Conservation (phyloP, 2,797 vertebrate genomes). For the Schizothorax lantsangensis region DNA sequence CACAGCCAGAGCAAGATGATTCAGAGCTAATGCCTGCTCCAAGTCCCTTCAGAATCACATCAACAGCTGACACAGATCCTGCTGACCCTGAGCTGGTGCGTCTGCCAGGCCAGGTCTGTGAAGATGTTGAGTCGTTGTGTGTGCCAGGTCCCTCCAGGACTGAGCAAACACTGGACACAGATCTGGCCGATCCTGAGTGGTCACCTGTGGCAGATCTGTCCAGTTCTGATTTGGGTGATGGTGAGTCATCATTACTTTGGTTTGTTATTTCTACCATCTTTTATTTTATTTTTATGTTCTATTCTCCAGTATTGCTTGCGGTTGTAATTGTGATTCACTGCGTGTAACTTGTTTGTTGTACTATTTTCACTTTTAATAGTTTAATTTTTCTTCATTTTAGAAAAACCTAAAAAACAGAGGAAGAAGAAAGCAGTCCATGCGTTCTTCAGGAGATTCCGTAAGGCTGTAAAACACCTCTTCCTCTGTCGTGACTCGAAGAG, state of each 20-base stretch:
- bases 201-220: not conserved
- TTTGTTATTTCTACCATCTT: not conserved
- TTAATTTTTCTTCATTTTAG: not conserved
- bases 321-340: not conserved
- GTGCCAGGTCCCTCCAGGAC: not conserved
- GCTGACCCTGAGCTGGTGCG: not conserved
- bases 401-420: not conserved
- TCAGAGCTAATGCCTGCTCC: not conserved
- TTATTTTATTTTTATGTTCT: not conserved
- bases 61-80: not conserved
- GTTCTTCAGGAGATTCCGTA: not conserved
- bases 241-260: not conserved
- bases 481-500: not conserved
- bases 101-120: not conserved
- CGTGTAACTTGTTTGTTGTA: not conserved
- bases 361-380: not conserved
- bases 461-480: not conserved
- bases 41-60: not conserved
- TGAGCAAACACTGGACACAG: not conserved
- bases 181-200: not conserved
- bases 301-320: not conserved
- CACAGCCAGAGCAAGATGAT: not conserved
- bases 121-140: not conserved
- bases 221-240: not conserved
- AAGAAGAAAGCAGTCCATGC: not conserved